Conservation (phyloP, 2,888 invertebrate genomes). For the Drosophila helvetica region DNA sequence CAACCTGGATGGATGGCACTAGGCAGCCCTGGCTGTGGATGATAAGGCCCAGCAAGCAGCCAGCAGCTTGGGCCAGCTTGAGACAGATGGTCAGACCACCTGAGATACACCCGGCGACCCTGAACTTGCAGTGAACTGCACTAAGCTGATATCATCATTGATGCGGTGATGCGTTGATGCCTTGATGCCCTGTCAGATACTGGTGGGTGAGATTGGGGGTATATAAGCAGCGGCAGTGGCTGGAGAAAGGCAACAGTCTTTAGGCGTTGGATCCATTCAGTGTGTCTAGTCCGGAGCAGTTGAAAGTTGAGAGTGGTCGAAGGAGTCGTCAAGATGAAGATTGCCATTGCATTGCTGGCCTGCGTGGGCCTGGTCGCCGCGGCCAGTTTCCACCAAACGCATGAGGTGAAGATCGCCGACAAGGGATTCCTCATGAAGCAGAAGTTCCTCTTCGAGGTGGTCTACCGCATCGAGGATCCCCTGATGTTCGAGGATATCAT, state of each 20-base stretch:
- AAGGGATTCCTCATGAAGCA: slow-evolving; percentile 69
- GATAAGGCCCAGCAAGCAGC: too few species aligned
- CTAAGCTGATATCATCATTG: slow-evolving; percentile 7
- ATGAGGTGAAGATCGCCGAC: slow-evolving; percentile 70
- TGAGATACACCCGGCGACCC: slow-evolving; percentile 53
- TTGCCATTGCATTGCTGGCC: slow-evolving; percentile 75
- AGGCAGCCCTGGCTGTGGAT: not conserved
- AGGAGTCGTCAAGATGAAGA: slow-evolving; percentile 67
- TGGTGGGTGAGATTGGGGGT: slow-evolving; percentile 12
- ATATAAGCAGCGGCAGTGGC: slow-evolving; percentile 41
- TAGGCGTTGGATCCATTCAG: slow-evolving; percentile 67
- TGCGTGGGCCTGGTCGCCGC: slow-evolving; percentile 74
- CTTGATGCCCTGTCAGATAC: not conserved
- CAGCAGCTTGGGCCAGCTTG: too few species aligned
- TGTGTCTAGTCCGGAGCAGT: slow-evolving; percentile 66
- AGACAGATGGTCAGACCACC: slow-evolving; percentile 48
- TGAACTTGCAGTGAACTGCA: slow-evolving; percentile 25
- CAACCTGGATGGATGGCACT: not conserved
- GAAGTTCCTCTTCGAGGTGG: slow-evolving; percentile 75
- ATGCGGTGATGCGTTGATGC: not conserved
- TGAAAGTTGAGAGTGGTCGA: slow-evolving; percentile 27
- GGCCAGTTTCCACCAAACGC: slow-evolving; percentile 52
- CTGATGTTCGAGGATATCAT: slow-evolving; percentile 75
- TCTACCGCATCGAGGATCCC: slow-evolving; percentile 55
- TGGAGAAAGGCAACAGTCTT: slow-evolving; percentile 63